Evolutionary conservation across 2,797 vertebrate species (phyloP), one percentile per base, ranked within the genome.

Genomic region (Chromis chromis): DNA sequence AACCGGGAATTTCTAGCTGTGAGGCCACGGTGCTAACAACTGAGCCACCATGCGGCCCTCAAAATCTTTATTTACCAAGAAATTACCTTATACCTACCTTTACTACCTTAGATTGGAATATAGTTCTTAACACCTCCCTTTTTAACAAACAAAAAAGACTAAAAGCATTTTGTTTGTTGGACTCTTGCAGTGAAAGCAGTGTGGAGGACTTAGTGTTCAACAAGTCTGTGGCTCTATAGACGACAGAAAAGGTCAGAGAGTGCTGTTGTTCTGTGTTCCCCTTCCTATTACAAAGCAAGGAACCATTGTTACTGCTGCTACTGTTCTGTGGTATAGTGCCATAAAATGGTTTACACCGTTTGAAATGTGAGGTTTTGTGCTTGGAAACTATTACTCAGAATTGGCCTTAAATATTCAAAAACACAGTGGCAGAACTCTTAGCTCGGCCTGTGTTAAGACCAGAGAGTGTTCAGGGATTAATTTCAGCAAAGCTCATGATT

Each of bases 401-500:
- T 19, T 6, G 44, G 44, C 17, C 6, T 16, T 17, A n/a, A 16
- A 6, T 2, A 24, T 50, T 50, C 8, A 49, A 21, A 46, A 6
- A 5, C 40, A 42, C 14, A 42, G 44, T 16, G 6, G 7, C 44
- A 24, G 2, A 52, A 24, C 22, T 52, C 24, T 28, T 7, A 25
- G 2, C 21, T 24, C 22, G 6, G 10, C 11, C 49, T 10, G 9
- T 49, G 10, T 48, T 50, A 2, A 3, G 16, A 6, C 25, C 13
- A 9, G 16, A n/a, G n/a, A 49, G 46, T 22, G 9, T 12, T 22
- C 3, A 49, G 27, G 25, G 52, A 4, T 54, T 36, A 14, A 53
- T 64, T 58, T 25, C 24, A 28, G 14, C 21, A 70, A 40, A 12
- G 57, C 25, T 65, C 39, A 8, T 12, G 44, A 71, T 65, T 61